Percentiles rank a stretch among this genome's conserved stretches.
Evolutionary conservation across 2,888 invertebrate species (phyloP).

Genomic region (Elysia crispata): DNA sequence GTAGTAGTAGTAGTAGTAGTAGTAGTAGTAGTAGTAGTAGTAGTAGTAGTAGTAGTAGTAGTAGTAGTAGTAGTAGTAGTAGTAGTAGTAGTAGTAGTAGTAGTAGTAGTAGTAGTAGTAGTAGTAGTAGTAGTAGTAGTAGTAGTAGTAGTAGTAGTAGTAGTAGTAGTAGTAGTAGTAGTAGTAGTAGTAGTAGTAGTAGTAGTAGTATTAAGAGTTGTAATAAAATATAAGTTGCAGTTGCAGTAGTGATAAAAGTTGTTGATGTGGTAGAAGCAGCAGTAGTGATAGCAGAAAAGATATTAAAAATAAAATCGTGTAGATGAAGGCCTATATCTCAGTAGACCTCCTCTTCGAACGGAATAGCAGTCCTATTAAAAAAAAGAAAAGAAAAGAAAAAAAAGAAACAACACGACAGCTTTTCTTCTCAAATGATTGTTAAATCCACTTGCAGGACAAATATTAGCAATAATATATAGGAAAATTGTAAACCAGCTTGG

Average conservation of each 20-base stretch:
- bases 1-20: constrained; percentile 49
- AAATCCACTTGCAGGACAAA: too few species aligned
- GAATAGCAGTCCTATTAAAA: too few species aligned
- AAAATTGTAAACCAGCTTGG: too few species aligned
- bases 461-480: too few species aligned
- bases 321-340: too few species aligned
- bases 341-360: too few species aligned
- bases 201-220: constrained; percentile 14
- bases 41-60: constrained; percentile 42
- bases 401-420: too few species aligned
- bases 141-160: constrained; percentile 39
- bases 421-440: too few species aligned
- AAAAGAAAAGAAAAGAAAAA: too few species aligned
- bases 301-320: too few species aligned
- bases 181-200: constrained; percentile 40
- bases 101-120: constrained; percentile 47
- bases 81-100: constrained; percentile 47
- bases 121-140: constrained; percentile 40
- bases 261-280: not conserved
- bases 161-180: constrained; percentile 46
- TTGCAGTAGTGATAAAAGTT: not conserved
- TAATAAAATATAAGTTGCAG: not conserved
- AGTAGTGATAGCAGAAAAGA: not conserved
- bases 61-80: constrained; percentile 47
- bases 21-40: constrained; percentile 51